Conservation (phyloP, 1,140 invertebrate species). For the Papilio helenus region DNA sequence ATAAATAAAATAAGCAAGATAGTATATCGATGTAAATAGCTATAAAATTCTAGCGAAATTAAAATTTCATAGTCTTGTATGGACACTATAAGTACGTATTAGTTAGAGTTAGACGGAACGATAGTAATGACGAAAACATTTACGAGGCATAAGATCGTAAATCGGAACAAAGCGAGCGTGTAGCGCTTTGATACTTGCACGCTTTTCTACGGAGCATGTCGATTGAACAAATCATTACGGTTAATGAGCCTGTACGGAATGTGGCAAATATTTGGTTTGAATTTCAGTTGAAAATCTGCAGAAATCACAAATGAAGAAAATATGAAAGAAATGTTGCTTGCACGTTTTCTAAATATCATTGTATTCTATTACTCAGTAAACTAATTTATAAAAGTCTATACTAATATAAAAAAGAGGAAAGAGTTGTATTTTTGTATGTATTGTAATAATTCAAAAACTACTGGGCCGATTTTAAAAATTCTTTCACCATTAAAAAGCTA, state of each 20-base stretch:
- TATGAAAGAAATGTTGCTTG: too few relatives aligned
- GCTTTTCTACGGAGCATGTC: slow-evolving; percentile 40
- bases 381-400: too few relatives aligned
- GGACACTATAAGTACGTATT: slow-evolving; percentile 44
- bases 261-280: slow-evolving; percentile 12
- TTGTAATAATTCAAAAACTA: too few relatives aligned
- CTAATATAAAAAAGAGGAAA: too few relatives aligned
- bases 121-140: slow-evolving; percentile 58
- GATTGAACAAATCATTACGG: slow-evolving; percentile 47
- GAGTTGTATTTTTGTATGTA: too few relatives aligned
- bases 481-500: too few relatives aligned
- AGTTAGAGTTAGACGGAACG: slow-evolving; percentile 54
- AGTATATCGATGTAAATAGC: slow-evolving; percentile 23
- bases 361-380: too few relatives aligned
- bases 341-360: too few relatives aligned
- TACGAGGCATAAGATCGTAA: slow-evolving; percentile 53
- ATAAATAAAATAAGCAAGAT: too few relatives aligned
- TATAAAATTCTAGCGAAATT: slow-evolving; percentile 43
- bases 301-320: too few relatives aligned
- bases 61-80: slow-evolving; percentile 44
- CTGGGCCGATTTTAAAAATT: too few relatives aligned
- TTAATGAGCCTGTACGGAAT: slow-evolving; percentile 41
- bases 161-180: slow-evolving; percentile 47
- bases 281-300: neutral
- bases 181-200: slow-evolving; percentile 37